Base-by-base conservation (phyloP, 2,888 invertebrate species). In the Desoria tigrina region DNA sequence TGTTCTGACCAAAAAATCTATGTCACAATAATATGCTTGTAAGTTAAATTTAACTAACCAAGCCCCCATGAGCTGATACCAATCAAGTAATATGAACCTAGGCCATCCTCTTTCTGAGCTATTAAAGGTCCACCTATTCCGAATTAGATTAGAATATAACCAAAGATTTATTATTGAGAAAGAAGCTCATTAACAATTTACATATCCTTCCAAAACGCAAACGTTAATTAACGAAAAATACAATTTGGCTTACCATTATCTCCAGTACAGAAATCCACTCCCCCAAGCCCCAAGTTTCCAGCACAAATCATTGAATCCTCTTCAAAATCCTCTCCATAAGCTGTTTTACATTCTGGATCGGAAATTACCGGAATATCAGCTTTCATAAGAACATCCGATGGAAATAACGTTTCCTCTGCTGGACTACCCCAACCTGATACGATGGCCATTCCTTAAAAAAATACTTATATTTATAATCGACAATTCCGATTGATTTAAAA, bases 51-150 rank as follows among this genome's bases (percentile, higher is more conserved):
- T 1, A 14, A 24, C 42, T n/a, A 57, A 65, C 65, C 66, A n/a
- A 58, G 58, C 45, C 66, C 66, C 42, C 61, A 66, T 2, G 66
- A 66, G 26, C 61, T 54, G 1, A 66, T 53, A 14, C 66, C 66
- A 14, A 49, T 16, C 14, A 66, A 18, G 2, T 42, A 39, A 1
- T 32, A 32, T 4, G 32, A 32, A n/a, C 26, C 39, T 11, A 21
- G 4, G 1, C 32, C 57, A 28, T 45, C 27, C 14, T 53, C 61
- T 28, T 58, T 49, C 4, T n/a, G n/a, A 49, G 24, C 28, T 7
- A 66, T 7, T 2, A 66, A 9, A 1, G 65, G 63, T n/a, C 65
- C 69, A 18, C 68, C 68, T 51, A 11, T 32, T 32, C 11, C n/a
- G n/a, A n/a, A n/a, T n/a, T n/a, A n/a, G n/a, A n/a, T n/a, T n/a